Base-by-base conservation (phyloP, 2,797 vertebrate species). In the Ctenopoma multispine region DNA sequence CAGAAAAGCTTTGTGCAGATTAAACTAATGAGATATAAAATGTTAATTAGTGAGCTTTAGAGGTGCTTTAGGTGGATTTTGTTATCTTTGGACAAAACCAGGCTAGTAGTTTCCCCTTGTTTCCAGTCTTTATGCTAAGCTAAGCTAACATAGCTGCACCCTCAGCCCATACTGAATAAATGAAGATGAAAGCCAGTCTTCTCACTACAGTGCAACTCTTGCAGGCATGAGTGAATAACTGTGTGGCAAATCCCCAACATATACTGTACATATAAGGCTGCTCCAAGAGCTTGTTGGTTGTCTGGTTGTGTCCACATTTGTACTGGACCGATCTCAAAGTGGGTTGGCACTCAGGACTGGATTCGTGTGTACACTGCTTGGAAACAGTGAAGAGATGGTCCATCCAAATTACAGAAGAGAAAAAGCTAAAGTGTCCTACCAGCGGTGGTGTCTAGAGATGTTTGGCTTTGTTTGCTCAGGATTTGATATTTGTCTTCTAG, bases 211-310 rank as follows among this genome's bases (percentile, higher is more conserved):
- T 4, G 53, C 12, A 4, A 9, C 11, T 57, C 38, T 23, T 48
- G 1, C 46, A 48, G 46, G 46, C 20, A 20, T 18, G 4, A 20
- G 3, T 12, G n/a, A 56, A 6, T 20, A 38, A 38, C 31, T 8
- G 53, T 36, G 46, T 11, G 46, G 1, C 20, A 48, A 20, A 21
- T 48, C 20, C 46, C 13, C 10, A 48, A 4, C 11, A 6, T 23
- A 5, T 4, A 23, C n/a, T 48, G 44, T 20, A 46, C n/a, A 46
- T 46, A 20, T 20, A 20, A 46, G 44, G n/a, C 44, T n/a, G 44
- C 44, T 46, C 44, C 44, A 46, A 46, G 44, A 46, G 44, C 44
- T 46, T 53, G 60, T 56, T 69, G 51, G 21, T 46, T 20, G n/a
- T 3, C 27, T 53, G 40, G 7, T 51, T 50, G 0, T n/a, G 31